Evolutionary conservation across 2,113 vertebrate genomes (phyloP).

Genomic region (Leptocoma aspasia): DNA sequence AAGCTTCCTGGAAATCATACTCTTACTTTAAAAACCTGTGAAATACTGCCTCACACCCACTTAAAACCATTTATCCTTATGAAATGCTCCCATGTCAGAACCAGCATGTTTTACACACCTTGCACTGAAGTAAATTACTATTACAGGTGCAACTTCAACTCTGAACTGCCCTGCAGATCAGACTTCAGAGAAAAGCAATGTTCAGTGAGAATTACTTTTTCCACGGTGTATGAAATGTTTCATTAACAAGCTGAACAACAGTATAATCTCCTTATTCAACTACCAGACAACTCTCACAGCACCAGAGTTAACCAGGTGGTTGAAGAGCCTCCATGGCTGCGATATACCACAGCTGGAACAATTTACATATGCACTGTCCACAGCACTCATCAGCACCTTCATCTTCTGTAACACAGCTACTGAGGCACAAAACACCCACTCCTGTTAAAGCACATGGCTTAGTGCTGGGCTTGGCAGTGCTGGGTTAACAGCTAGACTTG

Average conservation of each 20-base stretch:
- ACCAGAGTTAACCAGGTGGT: not conserved
- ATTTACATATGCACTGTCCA: not conserved
- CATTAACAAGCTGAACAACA: not conserved
- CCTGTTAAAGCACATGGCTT: not conserved
- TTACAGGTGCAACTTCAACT: not conserved
- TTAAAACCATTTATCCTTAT: not conserved
- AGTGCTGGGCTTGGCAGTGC: not conserved
- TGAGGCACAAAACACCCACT: not conserved
- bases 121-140: not conserved
- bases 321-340: not conserved
- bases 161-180: not conserved
- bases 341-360: not conserved
- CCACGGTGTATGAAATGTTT: not conserved
- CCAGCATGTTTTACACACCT: not conserved
- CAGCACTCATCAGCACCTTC: not conserved
- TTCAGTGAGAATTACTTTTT: not conserved
- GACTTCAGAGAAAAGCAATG: not conserved
- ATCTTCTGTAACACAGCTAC: not conserved
- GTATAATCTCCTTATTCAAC: not conserved
- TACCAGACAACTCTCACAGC: not conserved
- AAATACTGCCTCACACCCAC: slow-evolving; percentile 3
- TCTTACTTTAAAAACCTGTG: not conserved
- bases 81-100: slow-evolving; percentile 6
- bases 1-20: not conserved
- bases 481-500: not conserved